Evolutionary conservation across 2,797 vertebrate genomes (phyloP), one percentile per base, ranked within the genome.

Genomic region (Falco biarmicus): DNA sequence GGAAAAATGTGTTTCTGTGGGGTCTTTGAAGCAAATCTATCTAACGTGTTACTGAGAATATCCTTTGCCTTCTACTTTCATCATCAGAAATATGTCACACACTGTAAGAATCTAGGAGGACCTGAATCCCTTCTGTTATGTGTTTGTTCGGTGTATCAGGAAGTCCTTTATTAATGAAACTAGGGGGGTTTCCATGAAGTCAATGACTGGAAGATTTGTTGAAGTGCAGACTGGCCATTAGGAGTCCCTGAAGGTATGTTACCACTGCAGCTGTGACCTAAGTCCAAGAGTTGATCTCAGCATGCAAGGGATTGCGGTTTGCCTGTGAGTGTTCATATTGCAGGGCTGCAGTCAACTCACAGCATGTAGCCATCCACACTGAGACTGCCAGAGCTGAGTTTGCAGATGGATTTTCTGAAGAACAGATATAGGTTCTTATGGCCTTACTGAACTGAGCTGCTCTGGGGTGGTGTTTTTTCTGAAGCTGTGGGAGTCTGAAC

Each of bases 371-470:
- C 26, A 5, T 73, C 15, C 51, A 3, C 6, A 2, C n/a, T 11
- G 18, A 22, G 34, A 18, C 43, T 78, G 39, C 18, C 22, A 28
- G 37, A 56, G 65, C 15, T 68, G 85, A 57, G 21, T 71, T 79
- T 74, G 59, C 31, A 43, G 26, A 6, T 48, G 60, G 61, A 34
- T 70, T 61, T 84, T 70, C 41, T 59, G 47, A 64, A 76, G n/a
- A 7, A 9, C 54, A 18, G 4, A 5, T n/a, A 6, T 1, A 13
- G 6, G 13, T 50, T 79, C 41, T 45, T 73, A 41, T 0, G 1
- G 13, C 29, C 6, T 87, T 22, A 13, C 9, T 61, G 69, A 70
- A 18, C 43, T 39, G 71, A 65, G 37, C 20, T 83, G 18, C 47
- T 57, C 45, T 87, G 54, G 29, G 28, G 29, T 65, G 51, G 1